Evolutionary conservation across 1,140 invertebrate species (phyloP), one percentile per base, ranked within the genome.

Genomic region (Drosophila paulistorum): DNA sequence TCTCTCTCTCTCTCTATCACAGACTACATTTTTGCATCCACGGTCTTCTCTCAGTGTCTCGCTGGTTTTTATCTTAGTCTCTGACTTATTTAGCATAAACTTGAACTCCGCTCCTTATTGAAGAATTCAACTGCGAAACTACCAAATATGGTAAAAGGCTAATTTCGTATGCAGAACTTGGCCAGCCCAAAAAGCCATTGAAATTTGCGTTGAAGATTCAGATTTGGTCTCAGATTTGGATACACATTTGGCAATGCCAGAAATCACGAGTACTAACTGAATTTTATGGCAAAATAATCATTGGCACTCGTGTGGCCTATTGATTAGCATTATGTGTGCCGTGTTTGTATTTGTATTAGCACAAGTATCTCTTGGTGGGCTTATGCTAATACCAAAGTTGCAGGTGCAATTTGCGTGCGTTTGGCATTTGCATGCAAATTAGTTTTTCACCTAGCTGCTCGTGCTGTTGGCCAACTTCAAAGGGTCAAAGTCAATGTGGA

Each of bases 221-320:
- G 69, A 65, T 42, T 45, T 48, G 42, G 23, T 17, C 17, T 48
- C 62, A 54, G 61, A 77, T 65, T 64, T 57, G 63, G 72, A 76
- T 51, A 51, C 45, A 51, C 20, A 51, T 51, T 51, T 51, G 45
- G 45, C 20, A 7, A 60, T 65, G 26, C 54, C 61, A 75, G 61
- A 64, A 69, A 70, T 81, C 82, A 63, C 75, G 73, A 74, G 71
- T 78, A 62, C 83, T 86, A 86, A 89, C 80, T 79, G 76, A 89
- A 79, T 87, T 89, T 83, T 89, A 87, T 89, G 79, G 83, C 83
- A 79, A 87, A 87, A 87, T 87, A 87, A 87, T 87, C 84, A 87
- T 86, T 86, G 83, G 83, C 83, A 86, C 83, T 71, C 69, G 80
- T 86, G 84, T 79, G 83, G 83, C 83, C 84, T 87, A 89, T 87